Conservation (phyloP, 2,113 vertebrate genomes). For the Rhegmatorhina hoffmannsi region DNA sequence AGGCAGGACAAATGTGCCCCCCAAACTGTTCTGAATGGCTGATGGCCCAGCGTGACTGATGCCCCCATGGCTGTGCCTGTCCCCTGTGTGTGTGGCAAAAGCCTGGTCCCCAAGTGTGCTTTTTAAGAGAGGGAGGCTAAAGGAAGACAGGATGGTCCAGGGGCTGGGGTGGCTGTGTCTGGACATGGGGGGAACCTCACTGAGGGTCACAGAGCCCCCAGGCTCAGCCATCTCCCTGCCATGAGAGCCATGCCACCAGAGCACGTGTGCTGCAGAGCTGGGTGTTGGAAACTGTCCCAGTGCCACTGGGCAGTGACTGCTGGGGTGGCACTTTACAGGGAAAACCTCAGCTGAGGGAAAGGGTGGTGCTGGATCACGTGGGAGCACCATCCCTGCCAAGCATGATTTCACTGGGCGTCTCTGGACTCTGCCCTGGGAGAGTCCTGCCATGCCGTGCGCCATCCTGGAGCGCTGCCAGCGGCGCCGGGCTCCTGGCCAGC, state of each 20-base stretch:
- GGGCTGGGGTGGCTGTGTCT: background rate
- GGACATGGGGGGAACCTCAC: accelerated
- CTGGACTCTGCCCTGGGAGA: slow-evolving; percentile 58
- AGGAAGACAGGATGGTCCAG: background rate
- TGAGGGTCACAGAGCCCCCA: background rate
- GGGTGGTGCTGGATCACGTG: slow-evolving; percentile 24
- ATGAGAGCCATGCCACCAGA: accelerated
- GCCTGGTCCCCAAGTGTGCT: background rate
- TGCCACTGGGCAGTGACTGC: background rate
- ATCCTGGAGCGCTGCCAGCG: background rate
- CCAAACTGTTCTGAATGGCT: background rate
- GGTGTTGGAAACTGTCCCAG: accelerated
- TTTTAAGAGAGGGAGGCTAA: background rate
- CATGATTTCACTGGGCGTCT: slow-evolving; percentile 28
- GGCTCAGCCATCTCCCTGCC: background rate
- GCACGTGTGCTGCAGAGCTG: background rate
- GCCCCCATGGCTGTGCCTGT: background rate
- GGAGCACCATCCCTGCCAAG: background rate
- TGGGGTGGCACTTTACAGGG: background rate
- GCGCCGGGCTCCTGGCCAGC: background rate
- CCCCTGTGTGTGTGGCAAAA: background rate
- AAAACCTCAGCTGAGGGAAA: background rate
- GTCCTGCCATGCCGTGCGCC: background rate
- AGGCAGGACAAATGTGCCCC: accelerated
- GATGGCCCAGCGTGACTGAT: background rate